Conservation (phyloP, 2,113 vertebrate genomes). For the Python bivittatus region DNA sequence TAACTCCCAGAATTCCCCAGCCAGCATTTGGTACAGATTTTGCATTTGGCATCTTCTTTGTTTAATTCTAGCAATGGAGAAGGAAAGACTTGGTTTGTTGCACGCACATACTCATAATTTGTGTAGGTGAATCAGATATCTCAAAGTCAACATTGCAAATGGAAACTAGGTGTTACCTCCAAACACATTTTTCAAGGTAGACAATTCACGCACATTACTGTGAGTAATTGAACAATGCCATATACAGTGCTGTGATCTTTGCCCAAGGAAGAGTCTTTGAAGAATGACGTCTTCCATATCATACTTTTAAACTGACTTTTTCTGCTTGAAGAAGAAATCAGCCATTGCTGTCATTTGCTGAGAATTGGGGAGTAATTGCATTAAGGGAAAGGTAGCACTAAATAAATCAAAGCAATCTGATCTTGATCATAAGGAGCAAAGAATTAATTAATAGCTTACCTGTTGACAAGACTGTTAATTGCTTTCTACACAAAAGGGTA, state of each 20-base stretch:
- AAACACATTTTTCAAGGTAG: neutral
- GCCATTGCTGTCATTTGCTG: neutral
- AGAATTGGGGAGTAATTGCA: neutral
- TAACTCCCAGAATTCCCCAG: no score
- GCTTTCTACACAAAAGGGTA: conserved; percentile 38
- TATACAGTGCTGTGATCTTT: neutral
- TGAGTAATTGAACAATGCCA: neutral
- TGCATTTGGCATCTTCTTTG: no score
- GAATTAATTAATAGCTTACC: conserved; percentile 52
- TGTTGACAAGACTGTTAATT: conserved; percentile 55
- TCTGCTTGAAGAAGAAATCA: neutral
- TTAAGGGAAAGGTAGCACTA: neutral
- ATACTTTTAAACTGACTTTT: neutral
- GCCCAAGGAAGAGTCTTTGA: neutral
- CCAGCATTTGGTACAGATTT: no score
- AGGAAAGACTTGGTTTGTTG: no score
- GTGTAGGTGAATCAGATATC: neutral
- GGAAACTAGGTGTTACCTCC: neutral
- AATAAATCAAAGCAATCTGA: conserved; percentile 31
- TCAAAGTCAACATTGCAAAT: neutral
- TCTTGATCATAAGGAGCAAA: conserved; percentile 27
- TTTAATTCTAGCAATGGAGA: no score
- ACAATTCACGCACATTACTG: neutral
- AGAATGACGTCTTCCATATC: neutral
- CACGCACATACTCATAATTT: no score